A percentile compares a stretch with the other conserved stretches of the same genome.
Conservation (phyloP, 2,797 vertebrate species). For the Pachyuromys duprasi region DNA sequence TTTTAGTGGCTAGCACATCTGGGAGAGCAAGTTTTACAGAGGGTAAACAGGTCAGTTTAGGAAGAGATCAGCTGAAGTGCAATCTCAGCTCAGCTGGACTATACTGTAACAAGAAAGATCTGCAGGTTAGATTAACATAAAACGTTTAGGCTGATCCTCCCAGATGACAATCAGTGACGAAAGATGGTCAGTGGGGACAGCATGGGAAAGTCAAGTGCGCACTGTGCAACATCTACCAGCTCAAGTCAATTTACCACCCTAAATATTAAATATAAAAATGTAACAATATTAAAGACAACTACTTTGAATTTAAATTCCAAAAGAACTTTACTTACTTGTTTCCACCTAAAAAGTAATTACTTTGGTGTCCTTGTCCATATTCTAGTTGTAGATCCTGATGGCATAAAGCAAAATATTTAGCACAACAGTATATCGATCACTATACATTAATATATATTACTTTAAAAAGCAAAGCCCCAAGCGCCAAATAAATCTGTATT, state of each 20-base stretch:
- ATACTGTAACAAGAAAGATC: conserved; percentile 18
- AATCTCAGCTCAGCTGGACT: background rate
- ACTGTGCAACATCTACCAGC: conserved; percentile 20
- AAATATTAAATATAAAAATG: conserved; percentile 27
- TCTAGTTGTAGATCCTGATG: conserved; percentile 95
- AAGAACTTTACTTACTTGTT: conserved; percentile 94
- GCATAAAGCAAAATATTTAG: conserved; percentile 62
- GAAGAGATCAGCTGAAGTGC: conserved; percentile 41
- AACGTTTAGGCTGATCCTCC: background rate
- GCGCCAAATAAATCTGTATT: conserved; percentile 83
- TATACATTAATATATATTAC: conserved; percentile 9
- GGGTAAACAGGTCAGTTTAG: conserved; percentile 22
- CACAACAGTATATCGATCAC: background rate
- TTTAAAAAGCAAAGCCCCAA: conserved; percentile 46
- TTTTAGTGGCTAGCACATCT: conserved; percentile 9
- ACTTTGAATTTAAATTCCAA: conserved; percentile 56
- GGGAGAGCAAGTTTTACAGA: conserved; percentile 33
- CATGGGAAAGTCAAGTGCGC: conserved; percentile 17
- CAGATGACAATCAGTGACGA: background rate
- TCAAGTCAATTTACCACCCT: background rate
- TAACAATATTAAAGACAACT: background rate
- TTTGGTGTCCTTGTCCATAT: conserved; percentile 93
- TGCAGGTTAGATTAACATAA: conserved; percentile 14
- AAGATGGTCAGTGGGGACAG: background rate
- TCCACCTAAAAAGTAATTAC: conserved; percentile 93